Evolutionary conservation across 2,113 vertebrate genomes (phyloP).

Genomic region (Xiphophorus maculatus): DNA sequence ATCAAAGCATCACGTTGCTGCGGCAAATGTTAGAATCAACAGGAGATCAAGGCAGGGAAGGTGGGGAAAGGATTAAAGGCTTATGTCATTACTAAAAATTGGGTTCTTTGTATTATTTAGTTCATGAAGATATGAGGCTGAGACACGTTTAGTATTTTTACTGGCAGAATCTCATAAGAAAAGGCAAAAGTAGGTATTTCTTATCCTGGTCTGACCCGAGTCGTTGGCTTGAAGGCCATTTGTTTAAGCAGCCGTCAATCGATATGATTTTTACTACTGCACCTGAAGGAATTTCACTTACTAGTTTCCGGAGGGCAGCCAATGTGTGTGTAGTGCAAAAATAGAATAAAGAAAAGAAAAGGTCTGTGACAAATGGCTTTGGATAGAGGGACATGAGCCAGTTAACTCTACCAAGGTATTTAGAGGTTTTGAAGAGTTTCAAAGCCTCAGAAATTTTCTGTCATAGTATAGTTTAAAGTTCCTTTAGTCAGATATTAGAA

Average conservation of each 20-base stretch:
- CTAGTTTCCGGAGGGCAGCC: background rate
- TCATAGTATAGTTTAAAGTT: background rate
- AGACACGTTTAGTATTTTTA: background rate
- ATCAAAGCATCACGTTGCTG: conserved; percentile 19
- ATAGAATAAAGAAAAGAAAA: background rate
- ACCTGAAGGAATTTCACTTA: background rate
- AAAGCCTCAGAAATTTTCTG: background rate
- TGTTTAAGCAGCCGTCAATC: background rate
- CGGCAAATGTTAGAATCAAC: background rate
- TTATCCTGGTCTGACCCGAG: background rate
- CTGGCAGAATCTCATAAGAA: background rate
- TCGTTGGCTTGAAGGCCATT: background rate
- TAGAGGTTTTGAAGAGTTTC: background rate
- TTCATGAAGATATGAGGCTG: background rate
- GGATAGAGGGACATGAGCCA: background rate
- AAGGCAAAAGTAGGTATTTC: background rate
- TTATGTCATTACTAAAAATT: background rate
- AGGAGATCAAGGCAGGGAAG: conserved; percentile 30
- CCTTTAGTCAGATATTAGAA: background rate
- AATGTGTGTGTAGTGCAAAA: background rate
- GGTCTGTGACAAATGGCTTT: background rate
- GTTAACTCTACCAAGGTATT: background rate
- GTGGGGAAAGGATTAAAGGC: conserved; percentile 2
- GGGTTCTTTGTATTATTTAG: background rate
- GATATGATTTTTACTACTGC: background rate